A percentile compares a stretch with the other conserved stretches of the same genome.
Conservation (phyloP, 2,888 invertebrate genomes). For the Phyllotreta cruciferae region DNA sequence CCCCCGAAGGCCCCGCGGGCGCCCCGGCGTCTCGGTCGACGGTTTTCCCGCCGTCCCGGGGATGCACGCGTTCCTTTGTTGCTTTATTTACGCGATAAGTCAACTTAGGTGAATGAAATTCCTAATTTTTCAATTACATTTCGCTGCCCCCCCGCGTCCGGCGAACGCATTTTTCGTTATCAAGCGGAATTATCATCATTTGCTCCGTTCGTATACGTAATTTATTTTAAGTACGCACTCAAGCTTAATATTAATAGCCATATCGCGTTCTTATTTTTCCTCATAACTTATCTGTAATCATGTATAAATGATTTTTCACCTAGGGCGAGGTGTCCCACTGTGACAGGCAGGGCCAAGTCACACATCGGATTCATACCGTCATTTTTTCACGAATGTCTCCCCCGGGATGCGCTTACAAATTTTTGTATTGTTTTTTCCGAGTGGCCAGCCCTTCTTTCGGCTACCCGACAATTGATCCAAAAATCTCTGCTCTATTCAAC, state of each 20-base stretch:
- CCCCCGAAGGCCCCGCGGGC: not conserved
- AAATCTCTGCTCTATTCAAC: conserved; percentile 2
- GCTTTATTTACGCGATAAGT: too few species aligned
- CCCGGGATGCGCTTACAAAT: conserved; percentile 49
- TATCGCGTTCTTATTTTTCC: conserved; percentile 47
- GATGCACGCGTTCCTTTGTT: too few species aligned
- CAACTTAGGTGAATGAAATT: too few species aligned
- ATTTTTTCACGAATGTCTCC: conserved; percentile 40
- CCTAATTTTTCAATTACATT: too few species aligned
- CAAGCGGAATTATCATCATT: too few species aligned
- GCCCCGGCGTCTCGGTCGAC: too few species aligned
- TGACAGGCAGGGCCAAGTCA: conserved; percentile 45
- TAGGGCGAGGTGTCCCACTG: conserved; percentile 52
- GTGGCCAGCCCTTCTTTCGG: conserved; percentile 21
- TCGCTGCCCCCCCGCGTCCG: too few species aligned
- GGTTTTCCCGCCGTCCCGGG: too few species aligned
- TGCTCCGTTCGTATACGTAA: conserved; percentile 19
- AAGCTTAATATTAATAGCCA: conserved; percentile 41
- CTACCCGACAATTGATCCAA: too few species aligned
- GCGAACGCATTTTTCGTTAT: too few species aligned
- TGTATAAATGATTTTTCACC: conserved; percentile 52
- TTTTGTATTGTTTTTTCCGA: conserved; percentile 44
- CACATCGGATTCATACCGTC: conserved; percentile 48
- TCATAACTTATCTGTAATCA: conserved; percentile 51
- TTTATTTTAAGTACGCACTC: conserved; percentile 35